Evolutionary conservation across 2,113 vertebrate genomes (phyloP).

Genomic region (Chunga burmeisteri): DNA sequence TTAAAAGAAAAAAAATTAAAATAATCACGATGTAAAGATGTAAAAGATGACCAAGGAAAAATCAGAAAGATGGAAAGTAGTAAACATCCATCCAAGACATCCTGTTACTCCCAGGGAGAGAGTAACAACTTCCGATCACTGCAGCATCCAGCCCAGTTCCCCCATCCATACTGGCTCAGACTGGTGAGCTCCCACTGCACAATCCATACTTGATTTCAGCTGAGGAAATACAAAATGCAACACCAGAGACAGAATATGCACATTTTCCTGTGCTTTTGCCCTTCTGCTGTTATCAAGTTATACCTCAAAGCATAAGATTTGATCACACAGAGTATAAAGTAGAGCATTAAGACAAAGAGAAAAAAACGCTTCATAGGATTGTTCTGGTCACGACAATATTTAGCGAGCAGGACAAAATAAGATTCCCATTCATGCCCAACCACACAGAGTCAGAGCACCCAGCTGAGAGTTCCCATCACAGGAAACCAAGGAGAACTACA

Average conservation of each 20-base stretch:
- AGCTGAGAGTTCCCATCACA: background rate
- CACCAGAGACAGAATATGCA: background rate
- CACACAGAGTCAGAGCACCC: background rate
- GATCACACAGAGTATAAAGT: background rate
- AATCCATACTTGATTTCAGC: background rate
- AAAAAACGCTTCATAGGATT: background rate
- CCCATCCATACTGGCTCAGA: background rate
- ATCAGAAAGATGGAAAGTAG: background rate
- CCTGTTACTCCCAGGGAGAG: background rate
- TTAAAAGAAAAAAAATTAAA: background rate
- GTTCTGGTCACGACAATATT: background rate
- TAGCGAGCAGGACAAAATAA: background rate
- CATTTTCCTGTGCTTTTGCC: background rate
- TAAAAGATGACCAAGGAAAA: background rate
- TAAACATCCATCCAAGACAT: background rate
- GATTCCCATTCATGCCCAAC: background rate
- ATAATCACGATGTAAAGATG: background rate
- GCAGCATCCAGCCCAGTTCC: background rate
- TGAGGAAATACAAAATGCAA: background rate
- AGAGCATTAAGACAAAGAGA: background rate
- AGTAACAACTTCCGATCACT: background rate
- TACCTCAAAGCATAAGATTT: background rate
- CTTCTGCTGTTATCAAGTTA: background rate
- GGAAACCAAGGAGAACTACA: background rate
- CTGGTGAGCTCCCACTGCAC: background rate